Evolutionary conservation across 2,888 invertebrate genomes (phyloP), one percentile per base, ranked within the genome.

Genomic region (Perithous albicinctus): DNA sequence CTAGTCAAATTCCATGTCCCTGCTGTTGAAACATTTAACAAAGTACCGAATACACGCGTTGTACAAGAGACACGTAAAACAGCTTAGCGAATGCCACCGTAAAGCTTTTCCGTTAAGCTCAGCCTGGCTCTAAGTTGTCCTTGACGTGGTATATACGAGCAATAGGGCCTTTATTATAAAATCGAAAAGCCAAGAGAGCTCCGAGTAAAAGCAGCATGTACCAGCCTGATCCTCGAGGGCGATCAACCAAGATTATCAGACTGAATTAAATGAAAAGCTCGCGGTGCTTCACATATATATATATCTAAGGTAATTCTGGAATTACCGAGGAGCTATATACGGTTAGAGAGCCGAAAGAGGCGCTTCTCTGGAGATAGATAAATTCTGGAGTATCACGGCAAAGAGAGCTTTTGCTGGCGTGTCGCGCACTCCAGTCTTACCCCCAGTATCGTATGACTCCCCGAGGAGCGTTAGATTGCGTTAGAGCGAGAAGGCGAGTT

Each of bases 401-500:
- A 43, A 29, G 38, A 26, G 41, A 46, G 29, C 23, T 29, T 70
- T 63, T 10, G 29, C 20, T 15, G 20, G 38, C 54, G 20, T 18
- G 63, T 64, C 41, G 41, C 61, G 41, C 43, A 26, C 38, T n/a
- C 46, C 5, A 29, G 43, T 61, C 67, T 41, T 32, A 56, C 54
- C 29, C 63, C 51, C 46, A 3, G 29, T 15, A 26, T 63, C 41
- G 51, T 61, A 63, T 59, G 69, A 69, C 51, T 70, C 77, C 41
- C 63, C 29, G n/a, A 61, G 63, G 69, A 51, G 10, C 38, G 51
- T 77, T 77, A 61, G 41, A 77, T 77, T 69, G 77, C 77, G 63
- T 63, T 77, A 12, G 48, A 69, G 18, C 43, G 61, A 43, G 18
- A 26, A 56, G 18, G 3, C 54, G 10, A 61, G 32, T 23, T 20